Base-by-base conservation (phyloP, 2,888 invertebrate genomes). In the Caradrina clavipalpis region DNA sequence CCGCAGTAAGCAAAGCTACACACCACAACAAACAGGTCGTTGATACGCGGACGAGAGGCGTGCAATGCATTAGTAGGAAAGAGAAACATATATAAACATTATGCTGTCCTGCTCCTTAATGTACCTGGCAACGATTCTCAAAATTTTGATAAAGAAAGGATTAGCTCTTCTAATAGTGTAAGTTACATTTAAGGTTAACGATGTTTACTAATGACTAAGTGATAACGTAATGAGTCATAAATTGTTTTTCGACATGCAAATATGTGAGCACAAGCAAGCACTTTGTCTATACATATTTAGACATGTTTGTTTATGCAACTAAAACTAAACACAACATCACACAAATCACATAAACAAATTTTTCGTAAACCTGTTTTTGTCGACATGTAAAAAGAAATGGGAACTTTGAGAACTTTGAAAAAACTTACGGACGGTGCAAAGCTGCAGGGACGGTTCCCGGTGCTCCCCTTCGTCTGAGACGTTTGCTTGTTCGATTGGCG, bases 11-110 rank as follows among this genome's bases (percentile, higher is more conserved):
- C 88, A 89, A 90, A 90, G 90, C 89, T 90, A 89, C 76, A 76
- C 83, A 83, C 89, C 85, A 86, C 88, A 85, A 86, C 90, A 89
- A 88, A 87, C 91, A 93, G 95, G 95, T 95, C 95, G 94, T 94
- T 95, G 95, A 92, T 93, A 93, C 94, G 90, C 89, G 87, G 87
- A 87, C 86, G 86, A 83, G 83, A 87, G 88, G 88, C 90, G 88
- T 86, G 87, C 87, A 79, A 50, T 87, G 89, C 90, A 87, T 91
- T 90, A 88, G 94, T 81, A 80, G 35, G 85, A 95, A 79, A 79
- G 91, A 90, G 94, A 93, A 79, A 80, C 88, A 76, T 85, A 93
- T 90, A 94, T 88, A 94, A 95, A 95, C 93, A 95, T 89, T 92
- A 80, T 81, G 71, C 70, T 72, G 69, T 92, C 90, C 85, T 87